These are phyloP conservation scores for Pachypanchax playfairii DNA, from an alignment of 2,113 vertebrate genomes.

Conservation along the genomic window DNA sequence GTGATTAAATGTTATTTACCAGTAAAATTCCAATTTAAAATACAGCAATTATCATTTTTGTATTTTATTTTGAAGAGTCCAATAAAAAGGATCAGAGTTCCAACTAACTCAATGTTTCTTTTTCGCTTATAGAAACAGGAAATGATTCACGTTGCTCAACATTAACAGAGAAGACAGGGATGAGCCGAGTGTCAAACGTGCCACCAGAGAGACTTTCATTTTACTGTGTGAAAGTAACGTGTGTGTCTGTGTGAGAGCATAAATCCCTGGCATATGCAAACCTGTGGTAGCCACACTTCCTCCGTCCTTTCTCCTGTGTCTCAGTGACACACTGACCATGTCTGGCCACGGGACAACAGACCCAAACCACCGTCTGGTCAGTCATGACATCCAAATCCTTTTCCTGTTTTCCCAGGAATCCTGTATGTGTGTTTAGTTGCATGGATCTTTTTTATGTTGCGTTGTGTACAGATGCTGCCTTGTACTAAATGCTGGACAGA, in stretches of 20 bases:
- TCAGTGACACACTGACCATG: slow-evolving; percentile 65
- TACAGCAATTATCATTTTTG: no score
- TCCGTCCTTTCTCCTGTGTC: slow-evolving; percentile 67
- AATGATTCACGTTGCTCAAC: slow-evolving; percentile 24
- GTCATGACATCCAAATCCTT: slow-evolving; percentile 73
- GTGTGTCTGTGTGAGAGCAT: slow-evolving; percentile 13
- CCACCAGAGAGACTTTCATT: slow-evolving; percentile 1
- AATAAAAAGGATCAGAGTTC: no score
- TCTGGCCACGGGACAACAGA: slow-evolving; percentile 67
- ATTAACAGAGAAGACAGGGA: slow-evolving; percentile 3
- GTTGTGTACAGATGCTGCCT: slow-evolving; percentile 44
- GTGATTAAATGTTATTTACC: no score
- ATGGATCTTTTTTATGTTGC: slow-evolving; percentile 29
- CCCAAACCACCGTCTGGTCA: slow-evolving; percentile 76
- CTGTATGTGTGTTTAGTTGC: slow-evolving; percentile 9
- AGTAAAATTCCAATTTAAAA: no score
- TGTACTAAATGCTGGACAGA: slow-evolving; percentile 69
- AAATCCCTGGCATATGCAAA: slow-evolving; percentile 61
- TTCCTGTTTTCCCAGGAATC: slow-evolving; percentile 37
- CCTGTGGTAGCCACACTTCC: slow-evolving; percentile 70
- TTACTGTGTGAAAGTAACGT: slow-evolving; percentile 12
- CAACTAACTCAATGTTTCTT: no score
- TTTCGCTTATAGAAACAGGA: slow-evolving; percentile 41
- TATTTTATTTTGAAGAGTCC: no score
- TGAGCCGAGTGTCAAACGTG: background rate